phyloP scores from a whole-genome alignment of 2,797 vertebrate species.

The Myotis findleyi region DNA sequence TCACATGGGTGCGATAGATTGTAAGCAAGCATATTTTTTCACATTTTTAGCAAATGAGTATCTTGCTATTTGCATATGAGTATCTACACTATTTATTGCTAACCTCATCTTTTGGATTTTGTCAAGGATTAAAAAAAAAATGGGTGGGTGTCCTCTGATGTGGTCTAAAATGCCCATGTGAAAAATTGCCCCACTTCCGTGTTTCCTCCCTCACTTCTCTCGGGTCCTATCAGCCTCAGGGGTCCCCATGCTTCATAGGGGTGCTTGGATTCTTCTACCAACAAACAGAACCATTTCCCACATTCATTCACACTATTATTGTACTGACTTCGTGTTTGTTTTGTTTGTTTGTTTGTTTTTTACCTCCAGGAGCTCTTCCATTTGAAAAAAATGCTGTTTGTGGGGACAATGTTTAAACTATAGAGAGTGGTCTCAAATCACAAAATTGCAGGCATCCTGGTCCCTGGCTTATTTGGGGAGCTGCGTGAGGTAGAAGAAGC shows the following conservation, averaged over 20 bases:
- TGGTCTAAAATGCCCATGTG: neutral
- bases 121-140: neutral
- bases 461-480: neutral
- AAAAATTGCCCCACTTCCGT: neutral
- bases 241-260: neutral
- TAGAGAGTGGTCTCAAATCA: neutral
- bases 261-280: neutral
- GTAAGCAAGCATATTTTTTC: neutral
- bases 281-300: neutral
- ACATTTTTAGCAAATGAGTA: neutral
- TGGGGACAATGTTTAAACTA: neutral
- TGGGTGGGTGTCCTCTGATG: neutral
- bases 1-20: neutral
- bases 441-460: neutral
- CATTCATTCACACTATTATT: neutral
- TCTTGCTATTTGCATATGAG: neutral
- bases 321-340: neutral
- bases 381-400: neutral
- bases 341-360: neutral
- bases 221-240: neutral
- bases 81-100: neutral
- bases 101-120: slow-evolving; percentile 1
- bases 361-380: neutral
- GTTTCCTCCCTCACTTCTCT: neutral
- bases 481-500: neutral